phyloP scores from a whole-genome alignment of 2,797 vertebrate genomes.

The Acanthis flammea region DNA sequence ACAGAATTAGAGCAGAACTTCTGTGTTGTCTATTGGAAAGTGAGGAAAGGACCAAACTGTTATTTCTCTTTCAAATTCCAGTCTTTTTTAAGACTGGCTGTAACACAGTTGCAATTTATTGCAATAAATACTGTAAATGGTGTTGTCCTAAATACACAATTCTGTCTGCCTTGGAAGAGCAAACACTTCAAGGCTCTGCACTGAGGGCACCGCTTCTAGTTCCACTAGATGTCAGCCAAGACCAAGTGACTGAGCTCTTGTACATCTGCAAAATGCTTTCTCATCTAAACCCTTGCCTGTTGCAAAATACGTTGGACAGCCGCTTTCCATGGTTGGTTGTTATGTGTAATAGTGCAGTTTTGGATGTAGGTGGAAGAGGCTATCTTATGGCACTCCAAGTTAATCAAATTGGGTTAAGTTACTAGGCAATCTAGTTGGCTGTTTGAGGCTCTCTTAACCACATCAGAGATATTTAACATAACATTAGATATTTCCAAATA shows the following conservation, averaged over 20 bases:
- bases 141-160: not conserved
- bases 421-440: not conserved
- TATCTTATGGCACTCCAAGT: not conserved
- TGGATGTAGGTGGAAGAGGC: not conserved
- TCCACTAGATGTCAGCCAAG: slow-evolving; percentile 70
- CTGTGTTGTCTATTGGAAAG: not conserved
- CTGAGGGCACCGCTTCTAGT: not conserved
- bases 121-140: not conserved
- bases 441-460: not conserved
- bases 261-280: not conserved
- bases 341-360: not conserved
- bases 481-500: not conserved
- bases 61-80: not conserved
- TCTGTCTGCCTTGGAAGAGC: not conserved
- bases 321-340: not conserved
- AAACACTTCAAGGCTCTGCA: not conserved
- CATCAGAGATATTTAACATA: not conserved
- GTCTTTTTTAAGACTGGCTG: not conserved
- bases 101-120: not conserved
- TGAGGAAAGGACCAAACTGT: not conserved
- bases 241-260: not conserved
- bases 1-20: not conserved
- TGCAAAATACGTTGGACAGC: not conserved
- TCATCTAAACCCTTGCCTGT: not conserved
- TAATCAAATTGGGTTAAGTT: not conserved